These are phyloP conservation scores for Colius striatus DNA, from an alignment of 2,113 vertebrate genomes.

Conservation along the genomic window DNA sequence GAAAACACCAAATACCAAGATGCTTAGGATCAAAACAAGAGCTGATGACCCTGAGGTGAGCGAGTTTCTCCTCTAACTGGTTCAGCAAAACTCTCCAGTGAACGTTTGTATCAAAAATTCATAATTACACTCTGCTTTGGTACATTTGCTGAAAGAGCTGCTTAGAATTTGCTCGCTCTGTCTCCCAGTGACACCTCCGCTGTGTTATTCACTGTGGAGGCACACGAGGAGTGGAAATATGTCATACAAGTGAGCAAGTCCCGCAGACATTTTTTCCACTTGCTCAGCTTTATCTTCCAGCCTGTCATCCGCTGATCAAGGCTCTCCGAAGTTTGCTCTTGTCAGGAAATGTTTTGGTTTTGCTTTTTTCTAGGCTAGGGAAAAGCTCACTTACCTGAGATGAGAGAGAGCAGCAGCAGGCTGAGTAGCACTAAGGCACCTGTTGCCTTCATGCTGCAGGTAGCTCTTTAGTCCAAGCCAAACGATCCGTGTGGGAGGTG, in stretches of 20 bases:
- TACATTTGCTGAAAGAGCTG: neutral
- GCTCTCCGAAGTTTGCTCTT: neutral
- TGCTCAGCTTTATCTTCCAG: constrained; percentile 50
- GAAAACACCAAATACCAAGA: constrained; percentile 28
- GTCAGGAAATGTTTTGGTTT: neutral
- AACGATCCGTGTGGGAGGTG: neutral
- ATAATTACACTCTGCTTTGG: neutral
- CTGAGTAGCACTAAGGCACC: constrained; percentile 72
- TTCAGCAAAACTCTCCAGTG: constrained; percentile 42
- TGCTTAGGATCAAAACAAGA: constrained; percentile 43
- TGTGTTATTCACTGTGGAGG: neutral
- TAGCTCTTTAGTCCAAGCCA: constrained; percentile 47
- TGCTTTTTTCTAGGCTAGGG: neutral
- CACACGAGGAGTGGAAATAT: neutral
- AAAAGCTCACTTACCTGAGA: constrained; percentile 72
- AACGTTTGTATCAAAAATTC: constrained; percentile 21
- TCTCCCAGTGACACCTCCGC: constrained; percentile 13
- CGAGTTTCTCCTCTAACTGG: constrained; percentile 38
- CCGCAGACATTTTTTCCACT: constrained; percentile 17
- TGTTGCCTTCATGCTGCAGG: constrained; percentile 72
- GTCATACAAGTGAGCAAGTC: constrained; percentile 10
- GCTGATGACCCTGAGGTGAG: constrained; percentile 40
- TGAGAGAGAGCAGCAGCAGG: constrained; percentile 72
- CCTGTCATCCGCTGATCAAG: neutral
- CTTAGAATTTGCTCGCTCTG: neutral